phyloP scores from a whole-genome alignment of 2,113 vertebrate genomes.

The Cynocephalus volans region DNA sequence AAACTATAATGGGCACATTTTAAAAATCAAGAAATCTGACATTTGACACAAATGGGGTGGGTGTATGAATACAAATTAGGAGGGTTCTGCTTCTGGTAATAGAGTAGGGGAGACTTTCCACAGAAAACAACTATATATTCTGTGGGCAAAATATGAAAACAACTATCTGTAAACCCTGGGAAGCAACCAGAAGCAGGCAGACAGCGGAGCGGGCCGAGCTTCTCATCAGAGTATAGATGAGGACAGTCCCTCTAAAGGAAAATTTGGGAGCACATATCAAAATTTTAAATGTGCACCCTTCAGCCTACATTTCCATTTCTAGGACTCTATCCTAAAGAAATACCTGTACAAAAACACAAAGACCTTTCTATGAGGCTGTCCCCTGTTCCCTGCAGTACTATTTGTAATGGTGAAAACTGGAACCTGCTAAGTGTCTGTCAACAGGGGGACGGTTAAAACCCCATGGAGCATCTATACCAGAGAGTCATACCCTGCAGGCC shows the following conservation, averaged over 20 bases:
- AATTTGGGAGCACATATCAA: fast-evolving
- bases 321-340: neutral
- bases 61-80: fast-evolving
- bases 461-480: fast-evolving
- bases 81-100: neutral
- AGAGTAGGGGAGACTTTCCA: neutral
- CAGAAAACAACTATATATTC: neutral
- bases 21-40: slow-evolving; percentile 81
- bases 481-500: fast-evolving
- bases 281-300: fast-evolving
- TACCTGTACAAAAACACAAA: neutral
- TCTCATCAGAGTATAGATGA: fast-evolving
- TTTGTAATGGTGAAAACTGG: neutral
- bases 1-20: slow-evolving; percentile 78
- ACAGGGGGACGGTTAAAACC: no score
- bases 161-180: fast-evolving
- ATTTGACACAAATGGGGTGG: neutral
- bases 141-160: neutral
- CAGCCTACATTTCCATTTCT: neutral
- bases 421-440: neutral
- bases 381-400: neutral
- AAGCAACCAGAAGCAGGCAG: neutral
- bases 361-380: neutral
- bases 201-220: fast-evolving
- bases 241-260: no score